Conservation (phyloP, 2,113 vertebrate genomes). For the Paralichthys olivaceus region DNA sequence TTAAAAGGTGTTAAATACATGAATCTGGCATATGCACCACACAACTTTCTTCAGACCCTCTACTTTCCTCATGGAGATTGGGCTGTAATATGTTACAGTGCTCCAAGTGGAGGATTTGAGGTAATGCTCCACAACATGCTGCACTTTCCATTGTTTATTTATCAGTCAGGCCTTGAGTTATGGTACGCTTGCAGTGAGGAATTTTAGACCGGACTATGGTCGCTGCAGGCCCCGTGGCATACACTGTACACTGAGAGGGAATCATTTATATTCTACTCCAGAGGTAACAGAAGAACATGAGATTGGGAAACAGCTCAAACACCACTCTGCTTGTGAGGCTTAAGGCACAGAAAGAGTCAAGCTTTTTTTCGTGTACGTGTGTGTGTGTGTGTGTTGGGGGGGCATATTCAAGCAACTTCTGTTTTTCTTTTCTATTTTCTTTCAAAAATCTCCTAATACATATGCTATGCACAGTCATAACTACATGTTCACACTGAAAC, state of each 20-base stretch:
- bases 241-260: conserved; percentile 78
- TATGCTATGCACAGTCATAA: conserved; percentile 29
- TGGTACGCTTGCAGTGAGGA: conserved; percentile 77
- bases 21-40: neutral
- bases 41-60: neutral
- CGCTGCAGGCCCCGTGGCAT: conserved; percentile 82
- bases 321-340: conserved; percentile 80
- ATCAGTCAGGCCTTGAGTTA: conserved; percentile 81
- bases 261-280: conserved; percentile 86
- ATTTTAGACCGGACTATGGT: conserved; percentile 81
- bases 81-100: conserved; percentile 42
- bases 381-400: neutral
- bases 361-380: conserved; percentile 35
- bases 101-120: conserved; percentile 67
- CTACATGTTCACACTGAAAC: conserved; percentile 4
- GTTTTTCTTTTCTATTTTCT: conserved; percentile 66
- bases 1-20: too few relatives aligned
- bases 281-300: conserved; percentile 85
- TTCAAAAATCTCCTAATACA: conserved; percentile 32
- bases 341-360: conserved; percentile 75
- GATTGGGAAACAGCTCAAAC: conserved; percentile 85
- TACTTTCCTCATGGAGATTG: conserved; percentile 6
- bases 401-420: conserved; percentile 73
- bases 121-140: conserved; percentile 63
- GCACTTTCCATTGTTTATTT: conserved; percentile 81